Evolutionary conservation across 2,888 invertebrate species (phyloP).

Genomic region (Ferrisia virgata): DNA sequence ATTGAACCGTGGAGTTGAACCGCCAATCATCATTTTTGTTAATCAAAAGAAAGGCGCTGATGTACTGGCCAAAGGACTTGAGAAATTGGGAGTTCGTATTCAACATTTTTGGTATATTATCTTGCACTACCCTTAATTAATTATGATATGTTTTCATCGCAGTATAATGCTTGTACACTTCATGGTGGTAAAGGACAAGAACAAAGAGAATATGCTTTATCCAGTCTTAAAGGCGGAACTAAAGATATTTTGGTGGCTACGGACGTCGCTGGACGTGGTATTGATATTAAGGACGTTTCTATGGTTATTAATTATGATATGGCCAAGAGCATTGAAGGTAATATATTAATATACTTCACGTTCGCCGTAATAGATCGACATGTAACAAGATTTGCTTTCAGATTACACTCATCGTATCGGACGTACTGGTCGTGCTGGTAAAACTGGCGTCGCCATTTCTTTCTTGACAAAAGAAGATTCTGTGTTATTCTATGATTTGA

Average conservation of each 20-base stretch:
- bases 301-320: constrained; percentile 99
- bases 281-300: constrained; percentile 99
- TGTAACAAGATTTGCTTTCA: constrained; percentile 51
- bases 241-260: constrained; percentile 99
- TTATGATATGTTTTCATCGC: constrained; percentile 48
- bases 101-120: background rate
- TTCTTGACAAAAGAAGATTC: constrained; percentile 98
- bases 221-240: constrained; percentile 89
- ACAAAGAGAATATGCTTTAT: constrained; percentile 96
- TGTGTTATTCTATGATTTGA: constrained; percentile 91
- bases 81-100: constrained; percentile 77
- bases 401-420: constrained; percentile 98
- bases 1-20: constrained; percentile 83
- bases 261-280: constrained; percentile 99
- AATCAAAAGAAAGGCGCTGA: constrained; percentile 99
- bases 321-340: constrained; percentile 96
- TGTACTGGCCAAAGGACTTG: constrained; percentile 91
- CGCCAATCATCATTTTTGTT: constrained; percentile 98
- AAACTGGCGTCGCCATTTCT: constrained; percentile 91
- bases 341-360: constrained; percentile 16
- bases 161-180: constrained; percentile 92
- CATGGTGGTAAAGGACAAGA: constrained; percentile 99
- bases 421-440: constrained; percentile 97
- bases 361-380: background rate
- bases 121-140: background rate